Percentiles rank a stretch among this genome's conserved stretches.
Conservation (phyloP, 1,140 invertebrate genomes). For the Dendroctonus ponderosae region DNA sequence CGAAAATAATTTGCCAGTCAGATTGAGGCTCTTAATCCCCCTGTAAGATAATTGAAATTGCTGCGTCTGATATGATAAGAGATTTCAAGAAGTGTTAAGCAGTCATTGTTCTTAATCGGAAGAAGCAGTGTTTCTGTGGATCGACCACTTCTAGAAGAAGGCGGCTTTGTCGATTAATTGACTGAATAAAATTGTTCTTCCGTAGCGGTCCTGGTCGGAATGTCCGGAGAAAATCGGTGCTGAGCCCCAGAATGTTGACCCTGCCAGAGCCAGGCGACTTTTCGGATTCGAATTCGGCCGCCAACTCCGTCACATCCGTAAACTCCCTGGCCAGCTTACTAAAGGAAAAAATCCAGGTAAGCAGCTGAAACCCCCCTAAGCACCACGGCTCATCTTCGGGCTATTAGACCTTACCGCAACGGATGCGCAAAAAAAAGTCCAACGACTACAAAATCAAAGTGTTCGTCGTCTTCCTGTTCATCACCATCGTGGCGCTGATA, state of each 20-base stretch:
- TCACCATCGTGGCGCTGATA: constrained; percentile 76
- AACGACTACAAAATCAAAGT: constrained; percentile 72
- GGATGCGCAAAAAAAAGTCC: constrained; percentile 60
- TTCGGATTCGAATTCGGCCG: constrained; percentile 53
- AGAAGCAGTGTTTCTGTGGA: too few relatives aligned
- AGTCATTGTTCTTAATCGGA: too few relatives aligned
- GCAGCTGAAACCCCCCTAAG: constrained; percentile 13
- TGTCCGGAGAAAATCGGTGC: constrained; percentile 51
- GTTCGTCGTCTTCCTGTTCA: constrained; percentile 77
- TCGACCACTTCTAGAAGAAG: too few relatives aligned
- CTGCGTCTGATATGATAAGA: too few relatives aligned
- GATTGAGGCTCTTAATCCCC: too few relatives aligned
- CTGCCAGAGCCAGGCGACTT: constrained; percentile 51
- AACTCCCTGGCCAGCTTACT: constrained; percentile 79
- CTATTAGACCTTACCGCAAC: constrained; percentile 53
- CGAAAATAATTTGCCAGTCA: too few relatives aligned
- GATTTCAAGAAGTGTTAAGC: background rate
- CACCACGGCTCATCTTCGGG: background rate
- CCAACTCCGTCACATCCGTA: constrained; percentile 75
- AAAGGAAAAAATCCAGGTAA: constrained; percentile 76
- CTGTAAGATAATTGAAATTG: too few relatives aligned
- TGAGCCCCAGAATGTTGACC: constrained; percentile 49
- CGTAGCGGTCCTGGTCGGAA: constrained; percentile 48
- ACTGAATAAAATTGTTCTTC: constrained; percentile 3
- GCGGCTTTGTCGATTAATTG: too few relatives aligned